phyloP scores from a whole-genome alignment of 2,113 vertebrate genomes.

The Cnemophilus loriae region DNA sequence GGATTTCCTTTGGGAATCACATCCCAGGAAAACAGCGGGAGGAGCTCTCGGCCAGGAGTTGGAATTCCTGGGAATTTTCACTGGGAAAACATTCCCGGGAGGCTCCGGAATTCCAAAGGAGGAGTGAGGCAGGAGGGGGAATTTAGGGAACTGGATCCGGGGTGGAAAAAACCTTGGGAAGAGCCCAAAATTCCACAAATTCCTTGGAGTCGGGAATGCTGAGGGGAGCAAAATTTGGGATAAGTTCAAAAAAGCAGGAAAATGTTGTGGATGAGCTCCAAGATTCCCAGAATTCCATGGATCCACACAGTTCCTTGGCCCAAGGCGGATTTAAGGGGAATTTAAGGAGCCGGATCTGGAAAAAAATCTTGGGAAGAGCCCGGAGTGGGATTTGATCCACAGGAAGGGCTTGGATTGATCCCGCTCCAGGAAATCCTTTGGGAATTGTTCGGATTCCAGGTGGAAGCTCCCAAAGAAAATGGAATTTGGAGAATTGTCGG shows the following conservation, averaged over 20 bases:
- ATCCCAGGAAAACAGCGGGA: background rate
- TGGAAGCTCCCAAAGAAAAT: background rate
- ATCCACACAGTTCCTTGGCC: accelerated
- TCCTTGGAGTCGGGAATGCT: background rate
- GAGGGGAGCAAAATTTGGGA: background rate
- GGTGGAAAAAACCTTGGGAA: background rate
- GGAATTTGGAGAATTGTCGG: background rate
- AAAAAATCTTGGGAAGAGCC: background rate
- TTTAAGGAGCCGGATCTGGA: background rate
- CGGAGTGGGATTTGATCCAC: background rate
- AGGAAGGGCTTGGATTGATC: background rate
- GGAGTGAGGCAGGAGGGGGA: background rate
- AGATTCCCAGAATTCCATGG: background rate
- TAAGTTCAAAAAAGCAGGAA: background rate
- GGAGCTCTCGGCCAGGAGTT: background rate
- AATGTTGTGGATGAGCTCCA: background rate
- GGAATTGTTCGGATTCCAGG: background rate
- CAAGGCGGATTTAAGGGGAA: background rate
- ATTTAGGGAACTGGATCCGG: background rate
- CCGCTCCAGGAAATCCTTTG: background rate
- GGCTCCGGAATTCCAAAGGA: background rate
- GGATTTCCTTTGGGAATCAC: background rate
- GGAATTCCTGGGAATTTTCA: background rate
- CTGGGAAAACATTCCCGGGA: background rate
- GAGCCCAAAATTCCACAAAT: background rate